Percentiles rank a stretch among this genome's conserved stretches.
These are phyloP conservation scores for Solen grandis DNA, from an alignment of 1,140 invertebrate genomes.

Conservation along the genomic window DNA sequence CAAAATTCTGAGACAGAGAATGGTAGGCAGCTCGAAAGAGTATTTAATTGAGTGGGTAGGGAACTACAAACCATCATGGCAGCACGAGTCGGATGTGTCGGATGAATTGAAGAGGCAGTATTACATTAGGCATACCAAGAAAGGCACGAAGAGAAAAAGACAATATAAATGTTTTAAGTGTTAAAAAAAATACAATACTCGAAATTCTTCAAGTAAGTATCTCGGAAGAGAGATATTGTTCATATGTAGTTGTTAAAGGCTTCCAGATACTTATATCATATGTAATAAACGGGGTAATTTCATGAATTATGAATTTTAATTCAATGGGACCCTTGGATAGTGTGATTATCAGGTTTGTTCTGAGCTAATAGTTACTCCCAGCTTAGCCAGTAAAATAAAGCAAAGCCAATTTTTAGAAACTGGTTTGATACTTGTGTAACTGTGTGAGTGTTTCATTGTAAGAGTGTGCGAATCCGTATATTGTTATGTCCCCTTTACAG, in stretches of 20 bases:
- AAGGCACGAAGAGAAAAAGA: neutral
- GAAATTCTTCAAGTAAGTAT: neutral
- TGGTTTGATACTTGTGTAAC: neutral
- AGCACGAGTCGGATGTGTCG: too few relatives aligned
- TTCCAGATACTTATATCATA: constrained; percentile 13
- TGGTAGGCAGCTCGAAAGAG: too few relatives aligned
- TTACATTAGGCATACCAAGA: too few relatives aligned
- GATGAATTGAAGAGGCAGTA: too few relatives aligned
- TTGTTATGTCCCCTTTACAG: neutral
- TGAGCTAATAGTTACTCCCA: neutral
- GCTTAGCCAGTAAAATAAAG: neutral
- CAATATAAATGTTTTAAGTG: neutral
- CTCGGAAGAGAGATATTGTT: neutral
- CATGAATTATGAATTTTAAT: neutral
- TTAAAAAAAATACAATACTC: neutral
- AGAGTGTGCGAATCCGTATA: neutral
- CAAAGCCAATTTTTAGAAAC: constrained; percentile 10
- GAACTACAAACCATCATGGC: too few relatives aligned
- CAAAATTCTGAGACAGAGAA: too few relatives aligned
- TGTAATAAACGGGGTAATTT: neutral
- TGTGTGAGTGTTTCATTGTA: too few relatives aligned
- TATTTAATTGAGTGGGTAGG: too few relatives aligned
- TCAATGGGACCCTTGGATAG: neutral
- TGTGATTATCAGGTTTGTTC: neutral
- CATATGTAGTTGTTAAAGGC: neutral